Conservation (phyloP, 2,113 vertebrate genomes). For the Microcebus lehilahytsara region DNA sequence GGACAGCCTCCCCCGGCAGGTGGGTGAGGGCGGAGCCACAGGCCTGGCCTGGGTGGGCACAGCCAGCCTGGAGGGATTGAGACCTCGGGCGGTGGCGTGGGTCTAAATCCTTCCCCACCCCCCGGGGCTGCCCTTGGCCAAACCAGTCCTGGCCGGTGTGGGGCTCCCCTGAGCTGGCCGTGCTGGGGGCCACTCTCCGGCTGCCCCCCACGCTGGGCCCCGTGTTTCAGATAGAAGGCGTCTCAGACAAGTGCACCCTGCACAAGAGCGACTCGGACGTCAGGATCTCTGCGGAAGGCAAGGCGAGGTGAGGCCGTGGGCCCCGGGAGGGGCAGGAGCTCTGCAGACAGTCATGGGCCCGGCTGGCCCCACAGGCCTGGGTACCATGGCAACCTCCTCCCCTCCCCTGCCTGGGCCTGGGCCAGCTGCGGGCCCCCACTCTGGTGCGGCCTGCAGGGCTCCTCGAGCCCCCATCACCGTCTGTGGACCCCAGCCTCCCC, state of each 20-base stretch:
- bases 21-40: background rate
- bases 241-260: constrained; percentile 45
- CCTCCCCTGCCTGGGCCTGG: background rate
- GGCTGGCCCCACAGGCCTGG: background rate
- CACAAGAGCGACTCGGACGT: constrained; percentile 53
- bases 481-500: background rate
- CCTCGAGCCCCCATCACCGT: background rate
- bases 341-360: accelerated
- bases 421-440: background rate
- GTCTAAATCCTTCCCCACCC: background rate
- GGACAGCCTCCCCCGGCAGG: constrained; percentile 61
- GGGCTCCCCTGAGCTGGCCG: background rate
- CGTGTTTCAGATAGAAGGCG: constrained; percentile 45
- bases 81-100: background rate
- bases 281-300: constrained; percentile 41
- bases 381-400: background rate
- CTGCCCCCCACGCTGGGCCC: accelerated
- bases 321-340: background rate
- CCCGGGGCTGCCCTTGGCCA: accelerated
- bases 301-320: constrained; percentile 45
- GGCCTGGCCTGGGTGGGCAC: background rate
- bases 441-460: background rate
- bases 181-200: background rate
- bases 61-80: too few species aligned
- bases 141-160: background rate